phyloP scores from a whole-genome alignment of 2,113 vertebrate genomes.

The Charadrius vociferus region DNA sequence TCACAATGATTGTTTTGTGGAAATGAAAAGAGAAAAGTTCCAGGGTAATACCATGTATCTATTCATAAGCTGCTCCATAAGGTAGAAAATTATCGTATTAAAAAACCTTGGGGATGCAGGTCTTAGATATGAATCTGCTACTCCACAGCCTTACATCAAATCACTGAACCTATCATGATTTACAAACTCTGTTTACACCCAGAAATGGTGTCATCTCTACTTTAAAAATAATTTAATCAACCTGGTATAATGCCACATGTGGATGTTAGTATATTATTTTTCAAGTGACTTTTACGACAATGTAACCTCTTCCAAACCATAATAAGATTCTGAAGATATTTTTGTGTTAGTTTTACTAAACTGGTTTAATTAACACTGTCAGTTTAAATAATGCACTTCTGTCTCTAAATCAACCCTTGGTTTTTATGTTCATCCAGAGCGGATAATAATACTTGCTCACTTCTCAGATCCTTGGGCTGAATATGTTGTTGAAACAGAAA shows the following conservation, averaged over 20 bases:
- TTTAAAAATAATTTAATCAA: constrained; percentile 9
- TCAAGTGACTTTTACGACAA: background rate
- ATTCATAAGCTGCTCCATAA: background rate
- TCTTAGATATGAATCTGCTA: background rate
- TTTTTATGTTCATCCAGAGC: background rate
- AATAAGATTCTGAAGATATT: background rate
- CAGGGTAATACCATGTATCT: background rate
- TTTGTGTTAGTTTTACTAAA: constrained; percentile 28
- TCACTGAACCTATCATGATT: background rate
- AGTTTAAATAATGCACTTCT: background rate
- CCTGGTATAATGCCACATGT: background rate
- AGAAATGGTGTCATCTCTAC: background rate
- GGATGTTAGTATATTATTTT: background rate
- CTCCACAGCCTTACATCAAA: background rate
- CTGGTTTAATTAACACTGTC: background rate
- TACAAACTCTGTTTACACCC: background rate
- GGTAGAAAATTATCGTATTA: background rate
- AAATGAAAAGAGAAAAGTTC: background rate
- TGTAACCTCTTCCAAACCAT: background rate
- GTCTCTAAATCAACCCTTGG: background rate
- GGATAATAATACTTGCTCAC: background rate
- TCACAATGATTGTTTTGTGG: background rate
- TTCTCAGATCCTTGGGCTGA: background rate
- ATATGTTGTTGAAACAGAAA: background rate
- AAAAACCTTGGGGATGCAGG: background rate